phyloP scores from a whole-genome alignment of 2,888 invertebrate genomes.

The Aleiodes alternator region DNA sequence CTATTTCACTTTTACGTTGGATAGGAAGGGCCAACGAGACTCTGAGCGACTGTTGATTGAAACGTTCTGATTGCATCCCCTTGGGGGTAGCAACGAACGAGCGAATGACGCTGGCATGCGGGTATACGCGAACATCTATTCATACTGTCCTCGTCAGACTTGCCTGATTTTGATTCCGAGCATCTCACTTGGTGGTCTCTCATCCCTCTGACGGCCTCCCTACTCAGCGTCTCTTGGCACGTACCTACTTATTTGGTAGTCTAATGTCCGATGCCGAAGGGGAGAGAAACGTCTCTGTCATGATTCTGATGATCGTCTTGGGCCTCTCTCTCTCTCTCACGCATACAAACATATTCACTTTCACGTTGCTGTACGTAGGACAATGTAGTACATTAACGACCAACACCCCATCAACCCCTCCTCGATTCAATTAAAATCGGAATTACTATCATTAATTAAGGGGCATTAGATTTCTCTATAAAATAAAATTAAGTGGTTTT shows the following conservation, averaged over 20 bases:
- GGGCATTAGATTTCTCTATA: not conserved
- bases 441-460: constrained; percentile 20
- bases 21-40: constrained; percentile 55
- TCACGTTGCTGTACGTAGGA: not conserved
- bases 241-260: constrained; percentile 75
- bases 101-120: constrained; percentile 54
- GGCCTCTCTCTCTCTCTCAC: constrained; percentile 18
- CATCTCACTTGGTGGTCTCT: constrained; percentile 23
- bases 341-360: not conserved
- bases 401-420: not conserved
- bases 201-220: constrained; percentile 28
- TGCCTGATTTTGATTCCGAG: constrained; percentile 19
- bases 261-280: constrained; percentile 70
- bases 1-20: constrained; percentile 49
- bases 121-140: constrained; percentile 42
- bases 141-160: constrained; percentile 30
- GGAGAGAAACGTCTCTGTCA: constrained; percentile 52
- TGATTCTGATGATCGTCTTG: constrained; percentile 43
- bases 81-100: constrained; percentile 69
- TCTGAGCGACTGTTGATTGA: constrained; percentile 73
- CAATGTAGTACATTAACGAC: constrained; percentile 22
- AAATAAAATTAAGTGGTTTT: no score
- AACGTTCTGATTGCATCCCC: constrained; percentile 75
- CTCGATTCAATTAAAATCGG: constrained; percentile 24
- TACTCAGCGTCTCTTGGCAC: constrained; percentile 50